phyloP scores from a whole-genome alignment of 2,113 vertebrate genomes.

The Diphyllodes magnificus region DNA sequence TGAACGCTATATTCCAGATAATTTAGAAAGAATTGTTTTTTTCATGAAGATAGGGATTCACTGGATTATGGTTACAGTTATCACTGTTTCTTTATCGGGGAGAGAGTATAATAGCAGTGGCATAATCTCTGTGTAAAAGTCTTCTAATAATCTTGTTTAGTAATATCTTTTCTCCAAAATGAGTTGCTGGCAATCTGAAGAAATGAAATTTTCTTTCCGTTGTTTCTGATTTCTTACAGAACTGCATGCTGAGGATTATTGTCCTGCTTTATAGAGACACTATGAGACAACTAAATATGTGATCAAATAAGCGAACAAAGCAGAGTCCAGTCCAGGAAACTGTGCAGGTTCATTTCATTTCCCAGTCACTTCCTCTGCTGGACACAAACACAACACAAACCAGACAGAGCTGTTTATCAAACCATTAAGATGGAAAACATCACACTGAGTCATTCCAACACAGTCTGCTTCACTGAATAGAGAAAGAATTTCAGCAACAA shows the following conservation, averaged over 20 bases:
- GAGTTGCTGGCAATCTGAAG: not conserved
- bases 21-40: not conserved
- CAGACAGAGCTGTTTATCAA: not conserved
- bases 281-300: not conserved
- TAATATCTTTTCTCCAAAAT: not conserved
- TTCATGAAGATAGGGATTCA: not conserved
- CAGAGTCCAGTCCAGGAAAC: not conserved
- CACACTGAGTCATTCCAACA: not conserved
- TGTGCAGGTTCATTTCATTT: constrained; percentile 10
- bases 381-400: not conserved
- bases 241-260: not conserved
- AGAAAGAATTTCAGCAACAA: not conserved
- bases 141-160: not conserved
- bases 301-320: not conserved
- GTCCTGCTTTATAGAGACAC: not conserved
- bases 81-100: not conserved
- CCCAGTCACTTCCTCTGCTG: not conserved
- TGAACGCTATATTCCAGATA: not conserved
- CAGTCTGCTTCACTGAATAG: not conserved
- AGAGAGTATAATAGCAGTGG: not conserved
- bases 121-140: not conserved
- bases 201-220: not conserved
- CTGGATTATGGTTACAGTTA: not conserved
- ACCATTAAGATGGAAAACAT: not conserved
- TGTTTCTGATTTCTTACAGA: not conserved